Percentiles rank a stretch among this genome's conserved stretches.
Conservation (phyloP, 2,888 invertebrate genomes). For the Lordiphosa fenestrarum region DNA sequence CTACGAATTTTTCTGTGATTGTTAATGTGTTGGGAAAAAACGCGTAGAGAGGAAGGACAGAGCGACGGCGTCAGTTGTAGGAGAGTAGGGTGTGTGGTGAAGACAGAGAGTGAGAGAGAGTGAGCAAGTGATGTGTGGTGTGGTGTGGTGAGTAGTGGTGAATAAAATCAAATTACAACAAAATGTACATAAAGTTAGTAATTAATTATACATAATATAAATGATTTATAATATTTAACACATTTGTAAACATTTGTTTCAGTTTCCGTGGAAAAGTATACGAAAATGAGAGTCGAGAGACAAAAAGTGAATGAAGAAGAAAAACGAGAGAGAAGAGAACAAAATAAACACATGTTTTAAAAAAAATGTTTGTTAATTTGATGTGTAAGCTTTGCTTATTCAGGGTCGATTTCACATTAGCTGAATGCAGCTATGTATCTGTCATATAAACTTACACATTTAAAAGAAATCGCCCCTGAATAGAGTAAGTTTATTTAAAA, state of each 20-base stretch:
- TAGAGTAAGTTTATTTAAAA: no score
- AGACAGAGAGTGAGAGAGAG: conserved; percentile 13
- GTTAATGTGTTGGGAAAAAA: conserved; percentile 67
- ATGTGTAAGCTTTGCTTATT: not conserved
- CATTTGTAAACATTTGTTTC: conserved; percentile 14
- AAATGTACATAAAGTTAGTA: conserved; percentile 23
- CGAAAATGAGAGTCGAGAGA: conserved; percentile 1
- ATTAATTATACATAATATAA: conserved; percentile 1
- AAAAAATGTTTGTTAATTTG: conserved; percentile 29
- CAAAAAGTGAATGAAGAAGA: conserved; percentile 17
- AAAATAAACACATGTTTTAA: conserved; percentile 43
- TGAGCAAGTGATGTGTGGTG: conserved; percentile 2
- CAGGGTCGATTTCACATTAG: no score
- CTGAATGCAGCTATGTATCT: no score
- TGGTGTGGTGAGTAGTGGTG: not conserved
- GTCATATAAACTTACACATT: no score
- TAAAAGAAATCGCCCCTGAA: no score
- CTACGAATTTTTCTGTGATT: conserved; percentile 83
- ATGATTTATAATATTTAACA: conserved; percentile 2
- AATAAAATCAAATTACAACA: conserved; percentile 43
- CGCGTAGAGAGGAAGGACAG: conserved; percentile 21
- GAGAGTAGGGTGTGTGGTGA: not conserved
- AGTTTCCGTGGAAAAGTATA: conserved; percentile 5
- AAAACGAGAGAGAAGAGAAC: conserved; percentile 44
- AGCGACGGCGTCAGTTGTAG: conserved; percentile 5